phyloP scores from a whole-genome alignment of 2,888 invertebrate species.

The Fragum whitleyi region DNA sequence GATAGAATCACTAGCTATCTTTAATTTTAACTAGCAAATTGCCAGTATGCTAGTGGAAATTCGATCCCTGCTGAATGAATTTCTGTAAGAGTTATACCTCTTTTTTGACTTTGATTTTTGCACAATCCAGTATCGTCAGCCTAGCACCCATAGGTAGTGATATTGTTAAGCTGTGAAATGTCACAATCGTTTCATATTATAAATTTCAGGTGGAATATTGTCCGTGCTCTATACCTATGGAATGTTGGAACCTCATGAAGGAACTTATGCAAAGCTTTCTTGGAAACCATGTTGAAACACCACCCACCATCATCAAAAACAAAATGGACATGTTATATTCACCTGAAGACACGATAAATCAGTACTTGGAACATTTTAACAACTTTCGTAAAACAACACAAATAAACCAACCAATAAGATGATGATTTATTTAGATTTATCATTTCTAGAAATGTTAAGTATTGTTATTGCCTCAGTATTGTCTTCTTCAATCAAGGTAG shows the following conservation, averaged over 20 bases:
- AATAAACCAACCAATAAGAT: conserved; percentile 53
- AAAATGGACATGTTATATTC: conserved; percentile 94
- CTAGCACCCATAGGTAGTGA: too few species aligned
- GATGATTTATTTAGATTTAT: conserved; percentile 1
- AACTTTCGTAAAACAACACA: conserved; percentile 90
- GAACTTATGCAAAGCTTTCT: conserved; percentile 96
- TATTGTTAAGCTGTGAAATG: too few species aligned
- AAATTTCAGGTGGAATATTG: conserved; percentile 92
- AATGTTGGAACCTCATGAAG: conserved; percentile 95
- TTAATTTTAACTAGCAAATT: too few species aligned
- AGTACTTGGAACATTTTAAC: conserved; percentile 97
- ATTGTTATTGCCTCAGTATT: too few species aligned
- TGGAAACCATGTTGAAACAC: conserved; percentile 89
- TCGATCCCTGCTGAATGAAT: too few species aligned
- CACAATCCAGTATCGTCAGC: too few species aligned
- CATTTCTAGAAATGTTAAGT: too few species aligned
- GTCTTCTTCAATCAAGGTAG: not conserved
- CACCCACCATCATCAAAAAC: conserved; percentile 90
- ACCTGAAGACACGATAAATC: conserved; percentile 96
- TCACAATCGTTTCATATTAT: not conserved
- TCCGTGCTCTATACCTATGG: conserved; percentile 94
- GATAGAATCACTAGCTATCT: too few species aligned
- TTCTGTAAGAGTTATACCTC: too few species aligned
- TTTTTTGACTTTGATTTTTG: too few species aligned
- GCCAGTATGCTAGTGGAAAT: too few species aligned